Percentiles rank a stretch among this genome's conserved stretches.
phyloP scores from a whole-genome alignment of 2,113 vertebrate genomes.

The Tragelaphus imberbis region DNA sequence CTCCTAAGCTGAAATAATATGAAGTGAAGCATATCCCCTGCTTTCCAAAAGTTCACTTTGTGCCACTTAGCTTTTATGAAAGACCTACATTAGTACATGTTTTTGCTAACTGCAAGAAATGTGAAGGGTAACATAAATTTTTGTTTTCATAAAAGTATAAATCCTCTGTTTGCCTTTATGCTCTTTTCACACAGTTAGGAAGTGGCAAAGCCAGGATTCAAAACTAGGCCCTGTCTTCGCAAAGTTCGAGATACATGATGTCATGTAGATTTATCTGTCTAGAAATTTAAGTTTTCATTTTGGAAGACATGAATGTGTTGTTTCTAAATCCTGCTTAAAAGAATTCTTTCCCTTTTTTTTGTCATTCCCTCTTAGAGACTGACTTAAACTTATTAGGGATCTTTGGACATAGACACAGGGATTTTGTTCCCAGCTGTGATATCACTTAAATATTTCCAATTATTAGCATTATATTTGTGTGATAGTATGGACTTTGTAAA shows the following conservation, averaged over 20 bases:
- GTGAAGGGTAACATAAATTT: background rate
- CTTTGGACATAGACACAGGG: background rate
- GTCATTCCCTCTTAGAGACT: background rate
- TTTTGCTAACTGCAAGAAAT: background rate
- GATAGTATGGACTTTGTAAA: background rate
- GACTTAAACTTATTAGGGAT: background rate
- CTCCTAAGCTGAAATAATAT: background rate
- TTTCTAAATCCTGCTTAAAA: background rate
- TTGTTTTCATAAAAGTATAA: background rate
- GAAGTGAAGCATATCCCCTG: background rate
- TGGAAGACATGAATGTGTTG: background rate
- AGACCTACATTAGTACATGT: background rate
- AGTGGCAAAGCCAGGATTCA: background rate
- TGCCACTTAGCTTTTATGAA: background rate
- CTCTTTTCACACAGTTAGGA: background rate
- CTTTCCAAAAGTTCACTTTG: background rate
- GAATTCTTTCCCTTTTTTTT: background rate
- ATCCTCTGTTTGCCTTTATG: background rate
- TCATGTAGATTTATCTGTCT: background rate
- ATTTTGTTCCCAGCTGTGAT: slow-evolving; percentile 27
- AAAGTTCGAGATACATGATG: background rate
- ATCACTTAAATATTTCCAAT: background rate
- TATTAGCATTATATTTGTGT: background rate
- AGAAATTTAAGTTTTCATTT: background rate
- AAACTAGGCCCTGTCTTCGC: background rate